Base-by-base conservation (phyloP, 2,888 invertebrate genomes). In the Danaus chrysippus region DNA sequence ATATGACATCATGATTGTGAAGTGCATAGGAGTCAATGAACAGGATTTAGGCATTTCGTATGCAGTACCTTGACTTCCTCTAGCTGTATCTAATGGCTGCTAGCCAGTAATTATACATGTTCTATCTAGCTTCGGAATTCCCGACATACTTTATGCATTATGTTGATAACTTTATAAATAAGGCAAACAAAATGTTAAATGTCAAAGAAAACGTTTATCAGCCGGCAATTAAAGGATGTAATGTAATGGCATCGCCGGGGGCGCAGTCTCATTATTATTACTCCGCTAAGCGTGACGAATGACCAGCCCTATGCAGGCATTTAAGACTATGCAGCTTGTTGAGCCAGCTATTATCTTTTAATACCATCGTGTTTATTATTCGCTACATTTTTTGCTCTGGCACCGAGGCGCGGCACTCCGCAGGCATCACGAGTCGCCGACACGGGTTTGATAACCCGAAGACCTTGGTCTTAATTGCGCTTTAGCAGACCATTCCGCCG, bases 401-500 rank as follows among this genome's bases (percentile, higher is more conserved):
- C 82, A 79, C 66, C 79, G 84, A 84, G 85, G 85, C 84, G 81
- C 85, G 83, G 84, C 82, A 84, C 84, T 81, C 85, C 82, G 84
- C 82, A 73, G 77, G 78, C 82, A 76, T 74, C 78, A 81, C 84
- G 77, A 84, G 81, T 81, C 84, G 80, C 81, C 84, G 85, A 79
- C 87, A 81, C 84, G 90, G 81, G 91, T 91, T 91, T 90, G 91
- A 91, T 91, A 91, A 91, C 91, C 91, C 82, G 90, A 78, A 89
- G 91, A 91, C 91, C 91, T 91, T 91, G 90, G 89, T 89, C 90
- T 90, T 91, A 91, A 91, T 91, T 91, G 90, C 89, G 87, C 84
- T 84, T 83, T 85, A 84, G 85, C 86, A 82, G 86, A 84, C 88
- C 87, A 88, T 86, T 90, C 86, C 82, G 81, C 82, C 82, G 82